Base-by-base conservation (phyloP, 37 sponge, comb jelly and placozoan species). In the Eunapius fragilis region DNA sequence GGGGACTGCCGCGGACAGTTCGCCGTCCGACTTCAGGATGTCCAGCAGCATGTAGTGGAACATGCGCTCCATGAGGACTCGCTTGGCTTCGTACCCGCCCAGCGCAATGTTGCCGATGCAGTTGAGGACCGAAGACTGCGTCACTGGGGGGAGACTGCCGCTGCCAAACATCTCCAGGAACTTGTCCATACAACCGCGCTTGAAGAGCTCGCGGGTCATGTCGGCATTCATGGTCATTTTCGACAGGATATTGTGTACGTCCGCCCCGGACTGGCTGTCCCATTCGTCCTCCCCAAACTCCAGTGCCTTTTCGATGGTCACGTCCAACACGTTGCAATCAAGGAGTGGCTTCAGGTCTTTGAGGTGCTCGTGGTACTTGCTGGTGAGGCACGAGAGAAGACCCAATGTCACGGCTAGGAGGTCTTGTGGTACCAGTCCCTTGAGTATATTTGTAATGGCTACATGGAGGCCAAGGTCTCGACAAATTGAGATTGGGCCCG, bases 61-160 rank as follows among this genome's bases (percentile, higher is more conserved):
- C 6, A 82, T 28, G 19, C 58, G 67, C 0, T 90, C 82, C 24
- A 90, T 50, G 0, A 94, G 78, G 2, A 69, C 84, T 74, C 83
- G 81, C 38, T 94, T 94, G 33, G 83, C 71, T n/a, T 85, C 28
- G 35, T 91, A 89, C 0, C 95, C 86, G 24, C 82, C 38, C 0
- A 94, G 87, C 33, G 95, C 91, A 4, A 94, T 86, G 83, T 94
- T 94, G 37, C 95, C 95, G 11, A 91, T 73, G 19, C 89, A 91
- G 80, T 94, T 91, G 25, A 94, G 70, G 30, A 86, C 33, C 25
- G 71, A 27, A 22, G 89, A 30, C n/a, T 50, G 38, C 26, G 91
- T 68, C 0, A 37, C 69, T 2, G 83, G 31, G 14, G 47, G 36
- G 33, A 74, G 82, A 9, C 79, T 58, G 1, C n/a, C n/a, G n/a